A percentile compares a stretch with the other conserved stretches of the same genome.
phyloP scores from a whole-genome alignment of 1,140 invertebrate genomes.

The Leguminivora glycinivorella region DNA sequence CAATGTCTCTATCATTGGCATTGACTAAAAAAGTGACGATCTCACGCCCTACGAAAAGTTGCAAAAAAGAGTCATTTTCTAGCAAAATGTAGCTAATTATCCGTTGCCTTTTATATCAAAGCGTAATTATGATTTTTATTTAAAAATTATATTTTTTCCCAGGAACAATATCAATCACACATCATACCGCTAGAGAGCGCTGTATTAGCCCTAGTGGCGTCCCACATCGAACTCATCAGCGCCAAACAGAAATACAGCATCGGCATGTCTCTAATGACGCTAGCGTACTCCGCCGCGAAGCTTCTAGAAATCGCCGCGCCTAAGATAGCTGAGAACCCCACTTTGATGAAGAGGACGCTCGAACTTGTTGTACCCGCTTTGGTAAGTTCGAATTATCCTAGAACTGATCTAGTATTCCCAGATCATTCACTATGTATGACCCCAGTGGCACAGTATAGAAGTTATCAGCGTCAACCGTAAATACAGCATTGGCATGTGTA shows the following conservation, averaged over 20 bases:
- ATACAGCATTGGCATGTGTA: no score
- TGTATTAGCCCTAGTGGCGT: conserved; percentile 81
- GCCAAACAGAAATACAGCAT: conserved; percentile 58
- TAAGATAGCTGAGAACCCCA: conserved; percentile 57
- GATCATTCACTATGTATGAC: no score
- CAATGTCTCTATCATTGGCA: no score
- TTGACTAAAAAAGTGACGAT: no score
- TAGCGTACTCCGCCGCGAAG: conserved; percentile 68
- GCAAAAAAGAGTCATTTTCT: no score
- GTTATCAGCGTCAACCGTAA: no score
- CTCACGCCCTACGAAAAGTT: no score
- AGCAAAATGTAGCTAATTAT: no score
- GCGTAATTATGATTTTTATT: not conserved
- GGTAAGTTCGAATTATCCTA: conserved; percentile 50
- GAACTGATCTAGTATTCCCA: not conserved
- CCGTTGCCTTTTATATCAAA: no score
- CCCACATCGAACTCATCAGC: conserved; percentile 70
- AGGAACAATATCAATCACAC: conserved; percentile 87
- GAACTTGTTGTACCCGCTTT: conserved; percentile 67
- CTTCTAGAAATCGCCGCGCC: conserved; percentile 61
- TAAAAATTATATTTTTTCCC: conserved; percentile 17
- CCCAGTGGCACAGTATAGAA: no score
- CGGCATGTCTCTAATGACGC: conserved; percentile 65
- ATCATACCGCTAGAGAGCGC: conserved; percentile 91
- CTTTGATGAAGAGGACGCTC: conserved; percentile 60